A percentile compares a stretch with the other conserved stretches of the same genome.
phyloP scores from a whole-genome alignment of 2,113 vertebrate genomes.

The Nothocercus julius region DNA sequence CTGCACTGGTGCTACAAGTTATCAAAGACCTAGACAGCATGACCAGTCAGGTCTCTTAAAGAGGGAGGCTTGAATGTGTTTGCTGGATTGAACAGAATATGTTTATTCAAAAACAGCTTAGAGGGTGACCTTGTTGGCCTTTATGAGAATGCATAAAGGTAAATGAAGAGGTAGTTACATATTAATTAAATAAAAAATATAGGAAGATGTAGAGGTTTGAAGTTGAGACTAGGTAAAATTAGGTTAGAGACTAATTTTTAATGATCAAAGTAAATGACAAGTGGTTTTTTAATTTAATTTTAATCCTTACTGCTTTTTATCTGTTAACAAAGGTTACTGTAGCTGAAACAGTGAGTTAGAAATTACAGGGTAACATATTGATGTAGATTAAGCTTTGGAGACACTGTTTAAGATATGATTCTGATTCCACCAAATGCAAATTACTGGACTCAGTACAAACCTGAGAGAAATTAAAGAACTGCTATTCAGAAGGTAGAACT shows the following conservation, averaged over 20 bases:
- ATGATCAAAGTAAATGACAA: not conserved
- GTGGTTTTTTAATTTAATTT: not conserved
- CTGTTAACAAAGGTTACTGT: not conserved
- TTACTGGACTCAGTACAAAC: not conserved
- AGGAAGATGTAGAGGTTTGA: not conserved
- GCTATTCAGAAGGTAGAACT: not conserved
- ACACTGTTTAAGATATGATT: not conserved
- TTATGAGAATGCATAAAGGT: not conserved
- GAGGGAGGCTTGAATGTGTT: not conserved
- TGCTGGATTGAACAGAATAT: not conserved
- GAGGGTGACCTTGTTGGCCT: not conserved
- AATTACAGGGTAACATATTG: not conserved
- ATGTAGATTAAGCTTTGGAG: not conserved
- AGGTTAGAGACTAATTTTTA: not conserved
- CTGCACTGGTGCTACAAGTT: not conserved
- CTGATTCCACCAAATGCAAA: fast-evolving
- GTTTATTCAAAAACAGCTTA: not conserved
- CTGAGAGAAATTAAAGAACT: not conserved
- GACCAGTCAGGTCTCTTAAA: not conserved
- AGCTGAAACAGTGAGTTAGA: not conserved
- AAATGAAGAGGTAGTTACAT: not conserved
- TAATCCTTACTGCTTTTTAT: not conserved
- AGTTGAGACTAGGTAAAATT: not conserved
- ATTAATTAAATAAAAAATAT: not conserved
- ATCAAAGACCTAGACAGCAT: not conserved